Conservation (phyloP, 2,797 vertebrate genomes). For the Salarias fasciatus region DNA sequence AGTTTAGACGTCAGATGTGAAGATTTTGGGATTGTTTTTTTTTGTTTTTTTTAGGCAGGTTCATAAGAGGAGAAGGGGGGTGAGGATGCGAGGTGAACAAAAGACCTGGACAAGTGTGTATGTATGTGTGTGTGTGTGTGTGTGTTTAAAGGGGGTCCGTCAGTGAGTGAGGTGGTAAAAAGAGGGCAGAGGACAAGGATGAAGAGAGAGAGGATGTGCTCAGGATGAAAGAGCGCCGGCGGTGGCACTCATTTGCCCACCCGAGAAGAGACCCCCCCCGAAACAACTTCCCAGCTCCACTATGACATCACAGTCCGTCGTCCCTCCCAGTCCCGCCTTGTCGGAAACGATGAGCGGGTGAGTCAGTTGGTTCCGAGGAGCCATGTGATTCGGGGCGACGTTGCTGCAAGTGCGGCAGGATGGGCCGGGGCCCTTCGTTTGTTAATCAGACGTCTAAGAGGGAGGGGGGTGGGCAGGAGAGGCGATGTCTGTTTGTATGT, state of each 20-base stretch:
- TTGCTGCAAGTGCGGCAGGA: conserved; percentile 79
- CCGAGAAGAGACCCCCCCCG: conserved; percentile 7
- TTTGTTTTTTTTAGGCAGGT: conserved; percentile 36
- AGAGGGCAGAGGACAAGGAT: not conserved
- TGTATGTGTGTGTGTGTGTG: too few species aligned
- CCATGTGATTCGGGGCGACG: conserved; percentile 87
- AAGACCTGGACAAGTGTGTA: conserved; percentile 15
- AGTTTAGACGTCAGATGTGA: conserved; percentile 38
- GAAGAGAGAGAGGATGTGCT: conserved; percentile 19
- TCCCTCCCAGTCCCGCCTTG: conserved; percentile 85
- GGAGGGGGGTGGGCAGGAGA: conserved; percentile 21
- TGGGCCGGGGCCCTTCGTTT: conserved; percentile 71
- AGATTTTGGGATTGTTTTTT: too few species aligned
- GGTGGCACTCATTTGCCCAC: conserved; percentile 26
- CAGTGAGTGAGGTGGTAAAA: conserved; percentile 11
- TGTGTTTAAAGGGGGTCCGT: not conserved
- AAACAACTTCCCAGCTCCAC: conserved; percentile 12
- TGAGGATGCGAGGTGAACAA: conserved; percentile 39
- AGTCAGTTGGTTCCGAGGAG: conserved; percentile 84
- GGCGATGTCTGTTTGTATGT: conserved; percentile 62
- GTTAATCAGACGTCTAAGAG: conserved; percentile 80
- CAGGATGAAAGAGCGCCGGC: conserved; percentile 19
- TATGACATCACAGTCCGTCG: conserved; percentile 77
- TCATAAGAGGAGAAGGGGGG: conserved; percentile 10
- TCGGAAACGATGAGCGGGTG: conserved; percentile 86